Evolutionary conservation across 2,888 invertebrate genomes (phyloP), one percentile per base, ranked within the genome.

Genomic region (Isoperla grammatica): DNA sequence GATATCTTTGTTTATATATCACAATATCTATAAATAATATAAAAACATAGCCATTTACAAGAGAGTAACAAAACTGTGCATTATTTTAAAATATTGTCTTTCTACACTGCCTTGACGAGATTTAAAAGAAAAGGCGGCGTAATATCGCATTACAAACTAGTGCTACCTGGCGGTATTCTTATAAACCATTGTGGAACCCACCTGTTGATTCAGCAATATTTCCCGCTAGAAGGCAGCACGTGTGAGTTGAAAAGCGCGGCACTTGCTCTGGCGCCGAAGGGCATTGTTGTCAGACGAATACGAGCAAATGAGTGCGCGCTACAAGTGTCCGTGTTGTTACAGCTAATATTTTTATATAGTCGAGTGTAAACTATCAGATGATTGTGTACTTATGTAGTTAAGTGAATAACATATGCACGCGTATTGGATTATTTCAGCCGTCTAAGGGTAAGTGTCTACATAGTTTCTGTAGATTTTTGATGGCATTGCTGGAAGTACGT

Each of bases 201-300:
- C 53, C 22, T 37, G 53, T 37, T 53, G 53, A 13, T 17, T 19
- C n/a, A 19, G 45, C 6, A 13, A 50, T 50, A 13, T 15, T 53
- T 53, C 19, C 37, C 37, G 39, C 37, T 20, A 53, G 53, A 20
- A 15, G 15, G 39, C 53, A 39, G 53, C 37, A 35, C 53, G 15
- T 8, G 37, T 53, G 19, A 19, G 8, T 29, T 29, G 11, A 15
- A 15, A 45, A 45, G 15, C 17, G 15, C 45, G 35, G 49, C 49
- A 49, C 53, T 20, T 53, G 53, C 39, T 19, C 12, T 53, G 53
- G 53, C 53, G 53, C 35, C 53, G 53, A 39, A 11, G 39, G 53
- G 53, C 53, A 53, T 53, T 53, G 53, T 53, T 39, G 37, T 53
- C 53, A 53, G 53, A 19, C 17, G 39, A 53, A 53, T 53, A 37